Conservation (phyloP, 2,113 vertebrate genomes). For the Spea bombifrons region DNA sequence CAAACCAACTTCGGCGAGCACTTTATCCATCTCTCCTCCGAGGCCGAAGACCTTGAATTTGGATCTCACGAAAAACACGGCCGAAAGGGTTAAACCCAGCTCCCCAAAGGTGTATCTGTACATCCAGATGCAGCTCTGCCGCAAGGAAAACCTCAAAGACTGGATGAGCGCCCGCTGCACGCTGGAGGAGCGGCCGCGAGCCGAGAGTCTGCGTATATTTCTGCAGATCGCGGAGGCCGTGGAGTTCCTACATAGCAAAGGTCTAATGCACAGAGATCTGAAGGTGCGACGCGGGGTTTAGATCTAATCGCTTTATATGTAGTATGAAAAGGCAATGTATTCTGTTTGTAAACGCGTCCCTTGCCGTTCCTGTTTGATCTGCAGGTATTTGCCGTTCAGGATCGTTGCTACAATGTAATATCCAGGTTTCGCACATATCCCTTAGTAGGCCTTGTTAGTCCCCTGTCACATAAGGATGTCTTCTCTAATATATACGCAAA, state of each 20-base stretch:
- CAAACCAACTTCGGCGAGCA: constrained; percentile 57
- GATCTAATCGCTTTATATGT: too few species aligned
- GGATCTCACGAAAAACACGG: constrained; percentile 66
- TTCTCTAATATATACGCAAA: too few species aligned
- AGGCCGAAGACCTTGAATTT: constrained; percentile 83
- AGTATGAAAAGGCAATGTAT: too few species aligned
- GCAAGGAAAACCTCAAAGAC: constrained; percentile 97
- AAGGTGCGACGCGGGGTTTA: constrained; percentile 72
- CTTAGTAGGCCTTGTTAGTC: too few species aligned
- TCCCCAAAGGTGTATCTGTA: constrained; percentile 96
- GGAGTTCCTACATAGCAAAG: constrained; percentile 90
- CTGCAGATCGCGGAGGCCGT: constrained; percentile 95
- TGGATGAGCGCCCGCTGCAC: constrained; percentile 86
- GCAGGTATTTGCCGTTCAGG: too few species aligned
- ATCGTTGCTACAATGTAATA: too few species aligned
- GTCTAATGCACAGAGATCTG: constrained; percentile 97
- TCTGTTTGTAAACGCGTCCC: too few species aligned
- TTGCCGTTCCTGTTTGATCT: too few species aligned
- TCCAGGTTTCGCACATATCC: too few species aligned
- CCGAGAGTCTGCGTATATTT: constrained; percentile 88
- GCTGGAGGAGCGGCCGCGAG: constrained; percentile 80
- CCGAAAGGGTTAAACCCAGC: constrained; percentile 66
- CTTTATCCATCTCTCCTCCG: constrained; percentile 69
- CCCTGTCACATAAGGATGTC: too few species aligned
- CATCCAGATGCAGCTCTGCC: constrained; percentile 98